phyloP scores from a whole-genome alignment of 2,113 vertebrate genomes.

The Amphiprion percula region DNA sequence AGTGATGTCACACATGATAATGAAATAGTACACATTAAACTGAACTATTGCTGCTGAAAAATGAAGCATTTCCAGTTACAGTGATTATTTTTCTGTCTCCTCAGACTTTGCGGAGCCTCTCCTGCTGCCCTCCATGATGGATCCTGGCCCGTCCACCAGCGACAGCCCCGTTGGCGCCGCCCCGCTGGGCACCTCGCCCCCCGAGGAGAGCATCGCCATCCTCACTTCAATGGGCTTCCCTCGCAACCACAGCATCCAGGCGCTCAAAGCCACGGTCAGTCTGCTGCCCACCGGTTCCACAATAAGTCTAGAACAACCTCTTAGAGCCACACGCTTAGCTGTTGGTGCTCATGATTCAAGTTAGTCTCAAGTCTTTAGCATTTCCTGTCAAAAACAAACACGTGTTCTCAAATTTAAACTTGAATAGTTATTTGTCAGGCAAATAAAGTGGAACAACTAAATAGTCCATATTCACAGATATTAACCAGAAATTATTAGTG shows the following conservation, averaged over 20 bases:
- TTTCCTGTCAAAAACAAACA: too few species aligned
- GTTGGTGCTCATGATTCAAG: too few species aligned
- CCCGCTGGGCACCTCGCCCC: slow-evolving; percentile 89
- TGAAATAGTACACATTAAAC: not conserved
- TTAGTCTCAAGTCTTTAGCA: too few species aligned
- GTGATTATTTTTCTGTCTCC: not conserved
- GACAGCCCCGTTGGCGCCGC: slow-evolving; percentile 78
- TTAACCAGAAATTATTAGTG: too few species aligned
- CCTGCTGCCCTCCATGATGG: slow-evolving; percentile 86
- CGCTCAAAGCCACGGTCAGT: slow-evolving; percentile 92
- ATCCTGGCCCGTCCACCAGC: slow-evolving; percentile 83
- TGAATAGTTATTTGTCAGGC: too few species aligned
- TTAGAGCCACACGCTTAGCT: too few species aligned
- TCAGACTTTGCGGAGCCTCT: slow-evolving; percentile 97
- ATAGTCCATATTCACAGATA: too few species aligned
- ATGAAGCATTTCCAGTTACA: too few species aligned
- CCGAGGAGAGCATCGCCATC: slow-evolving; percentile 95
- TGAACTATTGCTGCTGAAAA: not conserved
- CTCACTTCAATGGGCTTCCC: slow-evolving; percentile 98
- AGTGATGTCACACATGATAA: too few species aligned
- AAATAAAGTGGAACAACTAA: too few species aligned
- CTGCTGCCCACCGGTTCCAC: not conserved
- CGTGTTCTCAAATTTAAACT: too few species aligned
- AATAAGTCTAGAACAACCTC: too few species aligned
- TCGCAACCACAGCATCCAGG: slow-evolving; percentile 89